These are phyloP conservation scores for Neuroscelio doddi DNA, from an alignment of 2,888 invertebrate genomes.

Conservation along the genomic window DNA sequence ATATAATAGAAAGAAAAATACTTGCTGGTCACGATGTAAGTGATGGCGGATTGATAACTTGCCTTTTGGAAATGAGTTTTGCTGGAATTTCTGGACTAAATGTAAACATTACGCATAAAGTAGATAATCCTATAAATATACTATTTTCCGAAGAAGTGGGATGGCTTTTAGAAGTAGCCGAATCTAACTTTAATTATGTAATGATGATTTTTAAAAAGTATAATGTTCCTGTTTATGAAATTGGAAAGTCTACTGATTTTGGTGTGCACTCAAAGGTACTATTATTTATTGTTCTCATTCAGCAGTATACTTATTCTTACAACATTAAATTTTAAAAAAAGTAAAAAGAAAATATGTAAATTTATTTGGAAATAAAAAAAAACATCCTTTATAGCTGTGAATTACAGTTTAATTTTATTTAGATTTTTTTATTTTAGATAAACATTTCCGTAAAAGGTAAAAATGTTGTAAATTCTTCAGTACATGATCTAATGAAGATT, in stretches of 20 bases:
- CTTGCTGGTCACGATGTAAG: constrained; percentile 95
- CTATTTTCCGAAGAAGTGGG: constrained; percentile 91
- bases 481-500: constrained; percentile 82
- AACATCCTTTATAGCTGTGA: background rate
- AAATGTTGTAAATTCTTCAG: constrained; percentile 76
- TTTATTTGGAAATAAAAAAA: constrained; percentile 1
- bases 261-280: constrained; percentile 79
- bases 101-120: constrained; percentile 76
- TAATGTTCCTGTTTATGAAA: constrained; percentile 78
- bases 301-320: background rate
- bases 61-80: constrained; percentile 96
- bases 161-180: constrained; percentile 84
- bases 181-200: constrained; percentile 75
- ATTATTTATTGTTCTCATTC: background rate
- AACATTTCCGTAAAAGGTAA: constrained; percentile 76
- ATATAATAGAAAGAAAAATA: constrained; percentile 77
- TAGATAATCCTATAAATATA: constrained; percentile 77
- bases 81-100: constrained; percentile 89
- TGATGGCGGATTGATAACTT: constrained; percentile 95
- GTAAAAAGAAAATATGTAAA: background rate
- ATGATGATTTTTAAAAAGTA: constrained; percentile 76
- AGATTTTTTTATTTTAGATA: constrained; percentile 63
- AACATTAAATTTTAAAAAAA: constrained; percentile 2
- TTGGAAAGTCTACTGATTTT: constrained; percentile 80
- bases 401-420: constrained; percentile 1